phyloP scores from a whole-genome alignment of 2,113 vertebrate species.

The Paedocypris sp. region DNA sequence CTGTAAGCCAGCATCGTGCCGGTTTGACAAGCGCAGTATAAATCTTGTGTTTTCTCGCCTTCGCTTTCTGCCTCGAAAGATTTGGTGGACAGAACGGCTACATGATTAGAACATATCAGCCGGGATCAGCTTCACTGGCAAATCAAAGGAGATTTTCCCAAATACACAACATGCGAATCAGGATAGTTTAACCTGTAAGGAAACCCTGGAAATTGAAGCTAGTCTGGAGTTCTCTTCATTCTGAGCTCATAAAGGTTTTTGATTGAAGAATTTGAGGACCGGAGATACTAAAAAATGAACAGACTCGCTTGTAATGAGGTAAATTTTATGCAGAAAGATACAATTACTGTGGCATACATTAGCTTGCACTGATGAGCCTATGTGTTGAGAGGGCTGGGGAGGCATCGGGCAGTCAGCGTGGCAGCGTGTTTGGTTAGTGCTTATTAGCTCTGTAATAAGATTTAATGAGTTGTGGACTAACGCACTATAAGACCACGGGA shows the following conservation, averaged over 20 bases:
- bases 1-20: slow-evolving; percentile 35
- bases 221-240: too few relatives aligned
- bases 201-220: too few relatives aligned
- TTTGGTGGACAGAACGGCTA: not conserved
- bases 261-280: slow-evolving; percentile 4
- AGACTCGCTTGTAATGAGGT: slow-evolving; percentile 32
- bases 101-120: not conserved
- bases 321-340: slow-evolving; percentile 42
- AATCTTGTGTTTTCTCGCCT: slow-evolving; percentile 21
- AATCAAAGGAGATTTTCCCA: not conserved
- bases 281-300: slow-evolving; percentile 39
- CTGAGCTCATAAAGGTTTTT: not conserved
- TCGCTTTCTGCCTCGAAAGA: not conserved
- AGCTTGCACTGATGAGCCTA: slow-evolving; percentile 1
- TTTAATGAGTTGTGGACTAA: slow-evolving; percentile 45
- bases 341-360: slow-evolving; percentile 47
- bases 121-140: not conserved
- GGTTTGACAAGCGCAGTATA: slow-evolving; percentile 43
- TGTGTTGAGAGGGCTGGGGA: not conserved
- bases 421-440: slow-evolving; percentile 39
- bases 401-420: not conserved
- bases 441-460: slow-evolving; percentile 50
- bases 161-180: not conserved
- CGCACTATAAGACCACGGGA: slow-evolving; percentile 16
- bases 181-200: not conserved